Conservation (phyloP, 1,140 invertebrate genomes). For the Rhagoletis zephyria region DNA sequence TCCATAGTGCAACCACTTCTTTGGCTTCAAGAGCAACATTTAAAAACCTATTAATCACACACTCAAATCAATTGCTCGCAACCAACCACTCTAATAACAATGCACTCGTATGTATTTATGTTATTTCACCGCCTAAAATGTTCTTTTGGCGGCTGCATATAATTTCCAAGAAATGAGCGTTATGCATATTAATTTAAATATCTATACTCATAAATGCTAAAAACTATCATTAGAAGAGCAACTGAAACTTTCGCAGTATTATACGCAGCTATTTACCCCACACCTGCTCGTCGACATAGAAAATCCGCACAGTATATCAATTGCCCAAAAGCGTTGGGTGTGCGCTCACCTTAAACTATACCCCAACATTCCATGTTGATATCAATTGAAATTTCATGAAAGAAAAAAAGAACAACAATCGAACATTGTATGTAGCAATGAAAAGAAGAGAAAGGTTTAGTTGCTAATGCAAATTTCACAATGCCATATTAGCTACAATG, state of each 20-base stretch:
- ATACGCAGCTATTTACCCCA: background rate
- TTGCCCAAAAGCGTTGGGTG: background rate
- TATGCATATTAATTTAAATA: constrained; percentile 27
- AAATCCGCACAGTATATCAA: background rate
- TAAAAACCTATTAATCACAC: background rate
- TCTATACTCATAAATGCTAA: background rate
- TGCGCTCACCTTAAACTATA: background rate
- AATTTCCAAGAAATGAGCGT: background rate
- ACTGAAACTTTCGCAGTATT: background rate
- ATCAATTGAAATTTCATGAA: background rate
- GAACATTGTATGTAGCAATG: background rate
- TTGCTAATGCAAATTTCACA: background rate
- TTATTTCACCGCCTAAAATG: background rate
- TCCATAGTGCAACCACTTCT: no score
- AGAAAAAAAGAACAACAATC: background rate
- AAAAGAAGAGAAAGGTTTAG: background rate
- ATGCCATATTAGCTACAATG: background rate
- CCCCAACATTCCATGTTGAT: background rate
- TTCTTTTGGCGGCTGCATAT: background rate
- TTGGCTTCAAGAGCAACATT: background rate
- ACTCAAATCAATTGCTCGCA: background rate
- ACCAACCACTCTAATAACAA: background rate
- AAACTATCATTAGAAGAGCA: background rate
- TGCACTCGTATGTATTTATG: no score
- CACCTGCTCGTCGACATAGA: background rate